phyloP scores from a whole-genome alignment of 2,113 vertebrate genomes.

The Dolichotis patagonum region DNA sequence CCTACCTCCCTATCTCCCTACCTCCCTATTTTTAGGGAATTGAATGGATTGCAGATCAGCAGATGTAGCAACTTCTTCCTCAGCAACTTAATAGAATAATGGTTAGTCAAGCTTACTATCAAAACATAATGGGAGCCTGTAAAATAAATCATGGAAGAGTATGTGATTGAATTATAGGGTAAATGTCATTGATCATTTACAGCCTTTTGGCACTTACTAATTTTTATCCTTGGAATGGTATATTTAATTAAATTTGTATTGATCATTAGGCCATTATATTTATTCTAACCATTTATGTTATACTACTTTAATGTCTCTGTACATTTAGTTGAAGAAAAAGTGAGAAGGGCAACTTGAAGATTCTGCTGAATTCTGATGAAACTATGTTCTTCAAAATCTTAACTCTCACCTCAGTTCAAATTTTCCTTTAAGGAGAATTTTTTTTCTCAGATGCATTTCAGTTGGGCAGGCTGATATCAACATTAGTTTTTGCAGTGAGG shows the following conservation, averaged over 20 bases:
- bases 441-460: neutral
- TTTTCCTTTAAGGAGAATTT: neutral
- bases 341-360: neutral
- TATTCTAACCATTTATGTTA: neutral
- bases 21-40: neutral
- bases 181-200: neutral
- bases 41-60: neutral
- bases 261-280: neutral
- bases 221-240: neutral
- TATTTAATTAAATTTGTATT: neutral
- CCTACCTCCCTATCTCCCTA: neutral
- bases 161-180: neutral
- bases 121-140: neutral
- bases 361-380: conserved; percentile 19
- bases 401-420: neutral
- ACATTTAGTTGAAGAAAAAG: neutral
- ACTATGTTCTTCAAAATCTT: conserved; percentile 33
- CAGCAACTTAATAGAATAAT: neutral
- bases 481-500: neutral
- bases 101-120: neutral
- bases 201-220: neutral
- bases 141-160: neutral
- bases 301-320: neutral
- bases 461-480: neutral
- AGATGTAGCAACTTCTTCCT: neutral